These are phyloP conservation scores for Napeogenes inachia DNA, from an alignment of 2,888 invertebrate genomes.

Conservation along the genomic window DNA sequence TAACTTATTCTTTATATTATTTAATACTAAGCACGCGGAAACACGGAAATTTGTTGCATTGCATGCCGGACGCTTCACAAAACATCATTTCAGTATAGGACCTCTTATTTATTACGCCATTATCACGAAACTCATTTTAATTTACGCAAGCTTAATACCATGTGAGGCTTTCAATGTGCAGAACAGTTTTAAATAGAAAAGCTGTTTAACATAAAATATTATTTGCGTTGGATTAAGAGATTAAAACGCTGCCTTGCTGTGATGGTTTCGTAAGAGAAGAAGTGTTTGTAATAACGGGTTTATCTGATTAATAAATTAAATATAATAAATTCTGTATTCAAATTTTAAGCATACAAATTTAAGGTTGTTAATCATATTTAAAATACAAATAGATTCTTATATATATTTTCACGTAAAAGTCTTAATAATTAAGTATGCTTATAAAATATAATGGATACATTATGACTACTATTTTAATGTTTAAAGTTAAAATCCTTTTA, in stretches of 20 bases:
- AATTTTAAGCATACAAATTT: no score
- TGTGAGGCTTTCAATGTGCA: constrained; percentile 23
- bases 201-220: constrained; percentile 15
- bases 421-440: no score
- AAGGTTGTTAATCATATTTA: no score
- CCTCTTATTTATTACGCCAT: constrained; percentile 32
- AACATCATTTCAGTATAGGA: constrained; percentile 30
- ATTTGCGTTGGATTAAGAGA: constrained; percentile 19
- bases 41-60: constrained; percentile 26
- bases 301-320: no score
- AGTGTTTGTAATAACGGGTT: neutral
- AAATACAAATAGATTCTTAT: no score
- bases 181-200: constrained; percentile 16
- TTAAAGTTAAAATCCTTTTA: no score
- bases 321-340: no score
- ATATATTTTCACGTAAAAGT: no score
- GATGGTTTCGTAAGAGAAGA: neutral
- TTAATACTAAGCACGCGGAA: constrained; percentile 20
- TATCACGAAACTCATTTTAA: constrained; percentile 33
- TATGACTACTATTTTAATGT: no score
- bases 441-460: no score
- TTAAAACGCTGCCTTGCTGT: constrained; percentile 15
- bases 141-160: constrained; percentile 26
- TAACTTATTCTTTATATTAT: constrained; percentile 10
- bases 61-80: constrained; percentile 31